A percentile compares a stretch with the other conserved stretches of the same genome.
phyloP scores from a whole-genome alignment of 2,113 vertebrate genomes.

The Actenoides hombroni region DNA sequence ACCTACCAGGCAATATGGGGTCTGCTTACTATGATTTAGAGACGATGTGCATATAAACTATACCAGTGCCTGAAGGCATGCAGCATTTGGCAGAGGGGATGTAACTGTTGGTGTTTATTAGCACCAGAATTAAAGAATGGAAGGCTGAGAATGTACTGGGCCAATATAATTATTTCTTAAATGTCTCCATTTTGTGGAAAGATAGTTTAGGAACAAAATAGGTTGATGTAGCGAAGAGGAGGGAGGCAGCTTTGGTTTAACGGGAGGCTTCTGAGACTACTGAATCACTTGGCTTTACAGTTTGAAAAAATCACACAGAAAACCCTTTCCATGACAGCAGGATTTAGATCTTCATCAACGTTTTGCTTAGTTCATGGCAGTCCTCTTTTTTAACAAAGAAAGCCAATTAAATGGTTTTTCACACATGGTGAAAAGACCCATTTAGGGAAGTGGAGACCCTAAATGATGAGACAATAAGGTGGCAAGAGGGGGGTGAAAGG shows the following conservation, averaged over 20 bases:
- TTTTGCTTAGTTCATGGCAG: background rate
- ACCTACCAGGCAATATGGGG: conserved; percentile 35
- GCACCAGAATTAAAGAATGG: conserved; percentile 25
- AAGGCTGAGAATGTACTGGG: background rate
- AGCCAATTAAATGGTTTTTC: background rate
- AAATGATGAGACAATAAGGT: background rate
- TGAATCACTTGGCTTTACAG: background rate
- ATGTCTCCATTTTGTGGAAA: background rate
- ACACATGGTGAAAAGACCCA: background rate
- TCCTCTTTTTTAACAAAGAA: background rate
- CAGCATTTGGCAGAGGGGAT: background rate
- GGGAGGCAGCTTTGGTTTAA: background rate
- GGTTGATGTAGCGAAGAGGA: background rate
- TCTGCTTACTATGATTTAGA: conserved; percentile 26
- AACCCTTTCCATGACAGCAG: background rate
- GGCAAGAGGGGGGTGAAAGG: background rate
- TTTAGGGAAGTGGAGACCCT: background rate
- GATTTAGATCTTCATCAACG: background rate
- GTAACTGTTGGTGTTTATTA: conserved; percentile 33
- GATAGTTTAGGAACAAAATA: background rate
- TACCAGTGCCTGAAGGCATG: background rate
- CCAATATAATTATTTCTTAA: background rate
- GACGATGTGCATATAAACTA: background rate
- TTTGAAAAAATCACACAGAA: background rate
- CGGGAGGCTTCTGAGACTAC: background rate